Evolutionary conservation across 1,140 invertebrate genomes (phyloP).

Genomic region (Chironomus tepperi): DNA sequence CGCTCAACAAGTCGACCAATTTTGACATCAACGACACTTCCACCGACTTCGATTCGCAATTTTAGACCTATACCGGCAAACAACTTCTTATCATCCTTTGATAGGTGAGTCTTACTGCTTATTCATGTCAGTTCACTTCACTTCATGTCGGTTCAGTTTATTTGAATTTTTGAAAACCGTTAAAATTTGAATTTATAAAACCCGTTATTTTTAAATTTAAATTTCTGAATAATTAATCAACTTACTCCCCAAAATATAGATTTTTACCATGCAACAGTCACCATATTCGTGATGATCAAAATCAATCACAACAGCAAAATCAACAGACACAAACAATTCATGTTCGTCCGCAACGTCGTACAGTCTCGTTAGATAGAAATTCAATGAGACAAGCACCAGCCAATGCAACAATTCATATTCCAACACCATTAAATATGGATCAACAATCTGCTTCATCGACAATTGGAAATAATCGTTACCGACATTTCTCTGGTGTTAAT

Average conservation of each 20-base stretch:
- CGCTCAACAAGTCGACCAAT: slow-evolving; percentile 55
- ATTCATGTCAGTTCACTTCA: too few species aligned
- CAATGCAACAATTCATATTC: not conserved
- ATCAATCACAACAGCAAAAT: slow-evolving; percentile 10
- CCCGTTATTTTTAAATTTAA: too few species aligned
- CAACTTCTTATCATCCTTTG: slow-evolving; percentile 34
- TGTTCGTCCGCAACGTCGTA: slow-evolving; percentile 24
- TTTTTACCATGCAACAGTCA: slow-evolving; percentile 40
- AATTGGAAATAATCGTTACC: not conserved
- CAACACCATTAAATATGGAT: not conserved
- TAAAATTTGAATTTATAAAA: too few species aligned
- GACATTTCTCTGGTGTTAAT: not conserved
- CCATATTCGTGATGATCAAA: slow-evolving; percentile 36
- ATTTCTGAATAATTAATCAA: too few species aligned
- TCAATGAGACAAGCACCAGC: not conserved
- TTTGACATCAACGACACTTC: slow-evolving; percentile 43
- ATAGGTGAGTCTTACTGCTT: too few species aligned
- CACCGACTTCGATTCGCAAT: slow-evolving; percentile 31
- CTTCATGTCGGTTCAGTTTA: too few species aligned
- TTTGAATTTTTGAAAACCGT: too few species aligned
- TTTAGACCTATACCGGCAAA: slow-evolving; percentile 37
- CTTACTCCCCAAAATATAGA: not conserved
- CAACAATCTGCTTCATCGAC: slow-evolving; percentile 16
- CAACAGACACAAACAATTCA: slow-evolving; percentile 19
- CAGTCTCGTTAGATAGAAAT: slow-evolving; percentile 1